phyloP scores from a whole-genome alignment of 2,888 invertebrate genomes.

The Griposia aprilina region DNA sequence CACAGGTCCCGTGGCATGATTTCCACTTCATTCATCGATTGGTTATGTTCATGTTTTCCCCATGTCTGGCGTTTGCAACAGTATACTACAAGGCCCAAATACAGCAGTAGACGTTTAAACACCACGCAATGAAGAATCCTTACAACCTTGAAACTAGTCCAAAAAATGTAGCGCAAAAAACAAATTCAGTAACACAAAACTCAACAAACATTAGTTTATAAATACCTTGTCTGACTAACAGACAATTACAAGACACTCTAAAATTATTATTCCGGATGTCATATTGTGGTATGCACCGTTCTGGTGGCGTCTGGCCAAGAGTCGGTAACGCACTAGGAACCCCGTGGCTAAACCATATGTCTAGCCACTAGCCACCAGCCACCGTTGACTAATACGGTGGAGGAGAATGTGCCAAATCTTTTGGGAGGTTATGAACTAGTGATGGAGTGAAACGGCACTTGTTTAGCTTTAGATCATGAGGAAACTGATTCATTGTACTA shows the following conservation, averaged over 20 bases:
- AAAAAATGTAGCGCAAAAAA: constrained; percentile 16
- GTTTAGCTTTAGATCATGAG: not conserved
- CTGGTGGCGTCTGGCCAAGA: constrained; percentile 59
- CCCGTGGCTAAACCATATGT: constrained; percentile 56
- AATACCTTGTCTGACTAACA: constrained; percentile 60
- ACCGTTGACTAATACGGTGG: constrained; percentile 50
- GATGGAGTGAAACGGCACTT: constrained; percentile 9
- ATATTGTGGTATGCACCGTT: constrained; percentile 50
- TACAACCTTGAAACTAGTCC: constrained; percentile 16
- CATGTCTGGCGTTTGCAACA: not conserved
- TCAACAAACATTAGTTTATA: constrained; percentile 40
- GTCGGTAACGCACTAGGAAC: constrained; percentile 41
- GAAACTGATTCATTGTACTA: not conserved
- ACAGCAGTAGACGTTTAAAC: not conserved
- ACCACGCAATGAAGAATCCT: not conserved
- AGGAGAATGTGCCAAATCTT: constrained; percentile 34
- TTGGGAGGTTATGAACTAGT: constrained; percentile 25
- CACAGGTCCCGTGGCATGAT: not conserved
- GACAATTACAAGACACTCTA: constrained; percentile 45
- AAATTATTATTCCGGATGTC: constrained; percentile 64
- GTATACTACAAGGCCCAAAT: not conserved
- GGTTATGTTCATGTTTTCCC: not conserved
- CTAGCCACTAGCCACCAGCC: constrained; percentile 36
- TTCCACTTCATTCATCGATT: not conserved
- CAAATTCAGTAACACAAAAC: constrained; percentile 46